Conservation (phyloP, 2,113 vertebrate genomes). For the Psettodes erumei region DNA sequence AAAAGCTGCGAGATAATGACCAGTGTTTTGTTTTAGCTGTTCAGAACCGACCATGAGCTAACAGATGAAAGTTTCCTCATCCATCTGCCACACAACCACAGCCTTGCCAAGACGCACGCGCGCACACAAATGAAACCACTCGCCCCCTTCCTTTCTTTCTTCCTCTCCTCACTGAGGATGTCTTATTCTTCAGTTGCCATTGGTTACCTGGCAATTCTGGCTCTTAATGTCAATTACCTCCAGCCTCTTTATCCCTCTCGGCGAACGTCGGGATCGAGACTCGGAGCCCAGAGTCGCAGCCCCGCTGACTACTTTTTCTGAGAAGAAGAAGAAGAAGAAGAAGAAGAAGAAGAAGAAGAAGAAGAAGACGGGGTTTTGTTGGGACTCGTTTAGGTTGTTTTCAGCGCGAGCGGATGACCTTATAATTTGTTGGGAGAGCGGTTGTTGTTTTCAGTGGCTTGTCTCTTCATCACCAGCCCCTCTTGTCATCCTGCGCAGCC, state of each 20-base stretch:
- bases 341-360: too few relatives aligned
- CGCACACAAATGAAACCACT: conserved; percentile 41
- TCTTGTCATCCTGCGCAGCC: conserved; percentile 48
- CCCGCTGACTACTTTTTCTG: conserved; percentile 28
- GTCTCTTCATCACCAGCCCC: conserved; percentile 47
- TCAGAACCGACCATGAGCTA: conserved; percentile 15
- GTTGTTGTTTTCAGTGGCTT: conserved; percentile 51
- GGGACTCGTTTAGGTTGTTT: conserved; percentile 37
- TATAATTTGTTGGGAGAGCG: conserved; percentile 46
- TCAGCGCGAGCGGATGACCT: conserved; percentile 13
- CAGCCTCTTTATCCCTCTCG: conserved; percentile 72
- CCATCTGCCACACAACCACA: conserved; percentile 70
- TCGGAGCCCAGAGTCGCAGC: conserved; percentile 17
- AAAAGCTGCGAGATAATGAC: neutral
- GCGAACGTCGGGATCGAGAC: conserved; percentile 44
- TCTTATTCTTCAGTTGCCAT: conserved; percentile 79
- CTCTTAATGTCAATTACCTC: conserved; percentile 76
- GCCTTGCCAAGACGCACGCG: conserved; percentile 61
- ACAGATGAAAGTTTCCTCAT: conserved; percentile 62
- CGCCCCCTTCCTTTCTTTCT: conserved; percentile 48
- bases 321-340: neutral
- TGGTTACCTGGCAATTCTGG: conserved; percentile 79
- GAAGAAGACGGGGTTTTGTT: neutral
- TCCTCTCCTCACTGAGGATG: conserved; percentile 44
- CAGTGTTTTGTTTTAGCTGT: neutral